Percentiles rank a stretch among this genome's conserved stretches.
phyloP scores from a whole-genome alignment of 2,888 invertebrate genomes.

The Drosophila heteroneura region DNA sequence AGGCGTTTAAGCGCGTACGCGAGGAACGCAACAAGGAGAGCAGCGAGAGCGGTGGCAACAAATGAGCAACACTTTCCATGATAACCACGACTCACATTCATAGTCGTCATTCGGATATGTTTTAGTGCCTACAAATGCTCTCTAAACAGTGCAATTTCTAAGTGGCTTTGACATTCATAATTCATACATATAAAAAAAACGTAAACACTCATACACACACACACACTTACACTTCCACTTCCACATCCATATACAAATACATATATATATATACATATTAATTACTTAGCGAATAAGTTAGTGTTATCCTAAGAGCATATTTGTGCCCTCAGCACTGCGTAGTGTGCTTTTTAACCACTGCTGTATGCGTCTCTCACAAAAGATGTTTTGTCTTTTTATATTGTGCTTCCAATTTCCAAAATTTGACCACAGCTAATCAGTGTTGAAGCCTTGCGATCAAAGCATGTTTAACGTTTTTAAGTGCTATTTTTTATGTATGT shows the following conservation, averaged over 20 bases:
- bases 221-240: conserved; percentile 19
- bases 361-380: conserved; percentile 23
- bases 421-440: conserved; percentile 42
- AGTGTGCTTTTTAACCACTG: conserved; percentile 36
- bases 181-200: conserved; percentile 31
- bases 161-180: conserved; percentile 54
- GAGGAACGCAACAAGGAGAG: conserved; percentile 87
- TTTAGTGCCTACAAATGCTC: conserved; percentile 63
- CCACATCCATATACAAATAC: conserved; percentile 33
- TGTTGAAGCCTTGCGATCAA: conserved; percentile 32
- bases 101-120: conserved; percentile 42
- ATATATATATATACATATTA: conserved; percentile 36
- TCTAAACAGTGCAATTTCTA: conserved; percentile 44
- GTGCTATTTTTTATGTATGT: conserved; percentile 55
- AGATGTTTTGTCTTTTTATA: conserved; percentile 42
- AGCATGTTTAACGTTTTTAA: conserved; percentile 38
- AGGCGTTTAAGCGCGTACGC: conserved; percentile 95
- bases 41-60: conserved; percentile 54
- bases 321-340: conserved; percentile 19
- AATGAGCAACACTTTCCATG: conserved; percentile 33
- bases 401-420: conserved; percentile 64
- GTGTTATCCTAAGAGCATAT: conserved; percentile 32
- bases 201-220: conserved; percentile 12
- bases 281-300: conserved; percentile 45
- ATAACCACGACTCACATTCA: conserved; percentile 37